Conservation (phyloP, 2,888 invertebrate species). For the Hemicrepidius hirtus region DNA sequence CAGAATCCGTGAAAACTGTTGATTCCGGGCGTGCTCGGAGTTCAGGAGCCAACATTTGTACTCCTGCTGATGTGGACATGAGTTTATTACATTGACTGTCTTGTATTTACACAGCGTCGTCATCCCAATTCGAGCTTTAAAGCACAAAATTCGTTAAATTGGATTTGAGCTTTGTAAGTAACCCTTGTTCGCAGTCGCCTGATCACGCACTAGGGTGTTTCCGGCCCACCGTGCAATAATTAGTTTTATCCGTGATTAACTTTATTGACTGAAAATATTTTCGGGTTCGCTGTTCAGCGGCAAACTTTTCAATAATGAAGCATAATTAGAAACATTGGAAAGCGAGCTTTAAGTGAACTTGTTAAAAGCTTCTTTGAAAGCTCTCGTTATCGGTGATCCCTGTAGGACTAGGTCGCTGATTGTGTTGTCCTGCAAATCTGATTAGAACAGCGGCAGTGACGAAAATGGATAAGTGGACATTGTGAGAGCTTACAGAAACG, state of each 20-base stretch:
- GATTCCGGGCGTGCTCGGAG: constrained; percentile 53
- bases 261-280: constrained; percentile 40
- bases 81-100: constrained; percentile 24
- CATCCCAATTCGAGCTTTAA: constrained; percentile 19
- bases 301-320: constrained; percentile 20
- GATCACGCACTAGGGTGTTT: constrained; percentile 42
- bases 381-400: constrained; percentile 43
- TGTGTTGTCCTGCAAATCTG: constrained; percentile 47
- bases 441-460: constrained; percentile 48
- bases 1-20: constrained; percentile 50
- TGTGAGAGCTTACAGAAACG: constrained; percentile 46
- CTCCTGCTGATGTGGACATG: constrained; percentile 1
- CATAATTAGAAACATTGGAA: constrained; percentile 9
- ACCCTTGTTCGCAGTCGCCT: constrained; percentile 35
- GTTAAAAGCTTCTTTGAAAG: constrained; percentile 39
- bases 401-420: constrained; percentile 36
- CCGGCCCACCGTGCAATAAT: constrained; percentile 40
- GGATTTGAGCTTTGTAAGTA: constrained; percentile 20
- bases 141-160: constrained; percentile 30
- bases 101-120: constrained; percentile 8
- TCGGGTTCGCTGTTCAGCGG: constrained; percentile 1
- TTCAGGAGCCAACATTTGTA: constrained; percentile 13
- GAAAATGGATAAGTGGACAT: constrained; percentile 52
- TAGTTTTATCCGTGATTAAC: constrained; percentile 44
- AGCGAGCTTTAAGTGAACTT: constrained; percentile 26